Evolutionary conservation across 2,113 vertebrate species (phyloP).

Genomic region (Pluvialis apricaria): DNA sequence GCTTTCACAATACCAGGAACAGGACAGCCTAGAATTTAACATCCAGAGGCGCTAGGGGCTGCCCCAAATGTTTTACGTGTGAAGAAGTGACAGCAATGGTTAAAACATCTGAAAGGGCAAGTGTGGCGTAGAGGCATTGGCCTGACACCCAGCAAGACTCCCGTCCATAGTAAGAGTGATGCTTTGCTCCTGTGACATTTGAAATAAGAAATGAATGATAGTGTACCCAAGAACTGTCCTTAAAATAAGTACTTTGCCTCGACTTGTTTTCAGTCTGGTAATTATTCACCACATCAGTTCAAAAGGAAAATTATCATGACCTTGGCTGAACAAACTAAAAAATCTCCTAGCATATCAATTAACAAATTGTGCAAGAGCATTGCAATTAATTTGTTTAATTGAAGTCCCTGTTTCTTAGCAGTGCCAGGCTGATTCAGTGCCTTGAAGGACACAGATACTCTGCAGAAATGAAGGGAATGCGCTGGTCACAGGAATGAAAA

Average conservation of each 20-base stretch:
- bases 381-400: constrained; percentile 39
- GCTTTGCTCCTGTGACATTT: not conserved
- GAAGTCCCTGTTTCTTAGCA: not conserved
- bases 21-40: not conserved
- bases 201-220: not conserved
- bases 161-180: not conserved
- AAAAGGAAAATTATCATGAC: not conserved
- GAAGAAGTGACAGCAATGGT: not conserved
- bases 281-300: not conserved
- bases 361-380: not conserved
- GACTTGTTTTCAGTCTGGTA: not conserved
- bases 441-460: not conserved
- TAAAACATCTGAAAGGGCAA: not conserved
- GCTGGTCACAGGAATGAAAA: not conserved
- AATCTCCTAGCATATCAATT: not conserved
- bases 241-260: not conserved
- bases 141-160: not conserved
- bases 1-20: not conserved
- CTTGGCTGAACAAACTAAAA: constrained; percentile 23
- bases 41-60: not conserved
- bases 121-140: not conserved
- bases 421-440: constrained; percentile 11
- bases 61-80: not conserved
- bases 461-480: not conserved
- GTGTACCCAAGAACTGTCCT: not conserved